Conservation (phyloP, 2,888 invertebrate species). For the Cyclophora albipunctata region DNA sequence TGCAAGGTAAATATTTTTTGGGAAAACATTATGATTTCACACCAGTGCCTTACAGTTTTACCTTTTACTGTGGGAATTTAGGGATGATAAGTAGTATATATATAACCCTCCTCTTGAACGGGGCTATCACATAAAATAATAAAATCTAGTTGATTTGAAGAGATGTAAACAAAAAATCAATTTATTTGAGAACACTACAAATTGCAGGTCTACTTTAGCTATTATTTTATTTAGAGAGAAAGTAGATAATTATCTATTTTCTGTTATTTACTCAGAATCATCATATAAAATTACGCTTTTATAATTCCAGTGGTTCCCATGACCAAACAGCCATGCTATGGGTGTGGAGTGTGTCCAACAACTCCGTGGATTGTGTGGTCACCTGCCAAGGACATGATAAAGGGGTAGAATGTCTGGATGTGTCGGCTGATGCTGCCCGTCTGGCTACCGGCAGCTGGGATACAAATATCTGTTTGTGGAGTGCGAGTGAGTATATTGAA, state of each 20-base stretch:
- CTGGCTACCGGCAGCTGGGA: constrained; percentile 95
- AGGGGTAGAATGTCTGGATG: constrained; percentile 90
- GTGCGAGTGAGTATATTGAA: constrained; percentile 73
- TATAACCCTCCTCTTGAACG: too few species aligned
- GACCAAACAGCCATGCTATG: constrained; percentile 94
- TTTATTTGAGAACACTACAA: background rate
- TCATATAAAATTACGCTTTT: too few species aligned
- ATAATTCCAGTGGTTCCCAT: constrained; percentile 83
- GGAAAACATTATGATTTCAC: background rate
- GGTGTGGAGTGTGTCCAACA: constrained; percentile 86
- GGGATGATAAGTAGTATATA: too few species aligned
- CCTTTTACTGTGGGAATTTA: too few species aligned
- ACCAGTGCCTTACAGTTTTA: too few species aligned
- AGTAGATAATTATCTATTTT: too few species aligned
- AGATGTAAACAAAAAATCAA: too few species aligned
- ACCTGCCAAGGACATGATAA: constrained; percentile 94
- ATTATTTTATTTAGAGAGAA: background rate
- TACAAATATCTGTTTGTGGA: constrained; percentile 93
- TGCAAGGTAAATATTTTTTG: constrained; percentile 71
- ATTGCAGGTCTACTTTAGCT: too few species aligned
- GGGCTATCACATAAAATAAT: too few species aligned
- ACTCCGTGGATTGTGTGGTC: constrained; percentile 85
- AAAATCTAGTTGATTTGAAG: too few species aligned
- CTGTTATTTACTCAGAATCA: too few species aligned
- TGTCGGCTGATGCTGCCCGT: constrained; percentile 78